Evolutionary conservation across 2,888 invertebrate genomes (phyloP), one percentile per base, ranked within the genome.

Genomic region (Litoditis marina): DNA sequence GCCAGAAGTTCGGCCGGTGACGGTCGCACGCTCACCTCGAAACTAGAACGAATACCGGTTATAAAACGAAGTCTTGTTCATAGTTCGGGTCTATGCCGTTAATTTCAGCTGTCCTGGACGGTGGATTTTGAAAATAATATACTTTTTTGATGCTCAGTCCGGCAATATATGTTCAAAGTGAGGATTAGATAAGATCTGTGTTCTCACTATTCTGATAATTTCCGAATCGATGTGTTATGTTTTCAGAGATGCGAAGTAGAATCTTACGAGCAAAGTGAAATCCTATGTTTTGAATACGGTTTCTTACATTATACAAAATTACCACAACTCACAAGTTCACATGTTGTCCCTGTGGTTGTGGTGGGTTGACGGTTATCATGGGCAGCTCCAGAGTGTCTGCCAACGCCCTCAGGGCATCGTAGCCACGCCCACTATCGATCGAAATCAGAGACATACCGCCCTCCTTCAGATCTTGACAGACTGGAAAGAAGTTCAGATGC

Each of bases 1-100:
- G 94, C 91, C 83, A 96, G 90, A 63, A 95, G 94, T 82, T 90
- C 90, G 85, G 94, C 92, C 85, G 94, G 94, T 85, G 94, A 91
- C 42, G 96, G 95, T 69, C 93, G 88, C 90, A 96, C 90, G 84
- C 92, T 73, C 30, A 83, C 68, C 65, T 82, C 82, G 65, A 82
- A 80, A 55, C 76, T 80, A 60, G n/a, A 58, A 51, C 19, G 8
- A 47, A 25, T n/a, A 19, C n/a, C n/a, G n/a, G n/a, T n/a, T n/a
- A n/a, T n/a, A n/a, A n/a, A n/a, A n/a, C n/a, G n/a, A n/a, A n/a
- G n/a, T n/a, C n/a, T n/a, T n/a, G n/a, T n/a, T n/a, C n/a, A n/a
- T n/a, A n/a, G n/a, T n/a, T n/a, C n/a, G n/a, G n/a, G n/a, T n/a
- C n/a, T n/a, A n/a, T n/a, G n/a, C n/a, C n/a, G n/a, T n/a, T n/a